Evolutionary conservation across 2,113 vertebrate genomes (phyloP).

Genomic region (Anser cygnoides): DNA sequence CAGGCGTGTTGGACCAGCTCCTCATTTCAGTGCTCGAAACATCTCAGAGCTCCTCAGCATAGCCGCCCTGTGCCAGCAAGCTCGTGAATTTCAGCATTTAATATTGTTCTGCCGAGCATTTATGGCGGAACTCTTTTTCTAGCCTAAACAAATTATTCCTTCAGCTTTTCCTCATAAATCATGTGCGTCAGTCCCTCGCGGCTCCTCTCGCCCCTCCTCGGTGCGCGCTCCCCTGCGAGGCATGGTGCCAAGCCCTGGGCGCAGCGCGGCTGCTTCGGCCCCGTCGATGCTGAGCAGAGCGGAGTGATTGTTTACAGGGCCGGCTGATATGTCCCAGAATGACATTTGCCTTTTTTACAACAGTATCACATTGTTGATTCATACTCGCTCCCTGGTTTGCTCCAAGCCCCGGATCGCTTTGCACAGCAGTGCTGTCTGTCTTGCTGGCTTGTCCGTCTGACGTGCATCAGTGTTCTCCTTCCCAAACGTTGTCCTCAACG

Average conservation of each 20-base stretch:
- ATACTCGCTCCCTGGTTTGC: fast-evolving
- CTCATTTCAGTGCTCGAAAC: background rate
- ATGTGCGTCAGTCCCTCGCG: background rate
- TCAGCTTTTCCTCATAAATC: background rate
- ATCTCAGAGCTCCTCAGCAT: background rate
- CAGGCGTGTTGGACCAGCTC: background rate
- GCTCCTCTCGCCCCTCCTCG: background rate
- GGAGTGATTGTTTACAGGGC: background rate
- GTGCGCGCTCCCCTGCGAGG: background rate
- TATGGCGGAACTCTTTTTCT: background rate
- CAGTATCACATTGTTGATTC: slow-evolving; percentile 42
- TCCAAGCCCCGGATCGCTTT: background rate
- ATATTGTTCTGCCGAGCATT: background rate
- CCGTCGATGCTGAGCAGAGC: background rate
- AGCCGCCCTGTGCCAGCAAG: background rate
- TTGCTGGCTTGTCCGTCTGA: background rate
- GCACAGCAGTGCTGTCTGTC: background rate
- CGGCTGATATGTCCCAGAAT: slow-evolving; percentile 30
- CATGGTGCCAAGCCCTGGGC: background rate
- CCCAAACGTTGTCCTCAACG: background rate
- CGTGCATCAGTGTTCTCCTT: background rate
- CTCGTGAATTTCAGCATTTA: background rate
- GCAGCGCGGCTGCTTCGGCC: background rate
- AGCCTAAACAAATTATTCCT: background rate
- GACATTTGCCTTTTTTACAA: slow-evolving; percentile 57